Base-by-base conservation (phyloP, 2,888 invertebrate species). In the Dysmachus trigonus region DNA sequence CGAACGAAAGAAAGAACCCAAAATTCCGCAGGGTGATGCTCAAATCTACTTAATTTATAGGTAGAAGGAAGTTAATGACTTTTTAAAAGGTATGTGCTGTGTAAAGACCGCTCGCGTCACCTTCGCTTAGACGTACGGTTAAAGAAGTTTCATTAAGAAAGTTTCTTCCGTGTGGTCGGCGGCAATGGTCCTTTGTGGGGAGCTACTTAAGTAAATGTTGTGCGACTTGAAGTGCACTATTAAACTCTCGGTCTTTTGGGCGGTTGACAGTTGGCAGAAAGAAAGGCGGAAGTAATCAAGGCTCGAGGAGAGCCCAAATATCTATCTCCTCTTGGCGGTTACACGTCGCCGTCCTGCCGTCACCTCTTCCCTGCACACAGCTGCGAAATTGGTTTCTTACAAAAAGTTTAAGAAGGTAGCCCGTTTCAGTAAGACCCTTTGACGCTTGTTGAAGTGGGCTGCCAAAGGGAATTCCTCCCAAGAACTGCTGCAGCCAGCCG, bases 101-200 rank as follows among this genome's bases (percentile, higher is more conserved):
- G 33, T n/a, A 73, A 73, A n/a, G 15, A 35, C 76, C n/a, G 13
- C 5, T n/a, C 13, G 76, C 76, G 33, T 8, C 38, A 38, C 41
- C 35, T 6, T 10, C 73, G 35, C 22, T 38, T 35, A 76, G 33
- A 38, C 22, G 38, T 18, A 18, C 35, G 18, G 33, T 38, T 76
- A 76, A 76, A 76, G 76, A 76, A 76, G 41, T 76, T 76, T 76
- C 76, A 76, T 76, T 76, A 76, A 76, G 76, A 76, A 76, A 76
- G 76, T 76, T 76, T 76, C 76, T 35, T 38, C 35, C 76, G 22
- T 76, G 76, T 76, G 38, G 22, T 76, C 76, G 35, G 38, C 76
- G 38, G 38, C 22, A 76, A 76, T 35, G 41, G 76, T 38, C 76
- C 76, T 76, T 76, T 76, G 35, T 35, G 76, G 18, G 18, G n/a